phyloP scores from a whole-genome alignment of 2,888 invertebrate genomes.

The Hyposoter dolosus region DNA sequence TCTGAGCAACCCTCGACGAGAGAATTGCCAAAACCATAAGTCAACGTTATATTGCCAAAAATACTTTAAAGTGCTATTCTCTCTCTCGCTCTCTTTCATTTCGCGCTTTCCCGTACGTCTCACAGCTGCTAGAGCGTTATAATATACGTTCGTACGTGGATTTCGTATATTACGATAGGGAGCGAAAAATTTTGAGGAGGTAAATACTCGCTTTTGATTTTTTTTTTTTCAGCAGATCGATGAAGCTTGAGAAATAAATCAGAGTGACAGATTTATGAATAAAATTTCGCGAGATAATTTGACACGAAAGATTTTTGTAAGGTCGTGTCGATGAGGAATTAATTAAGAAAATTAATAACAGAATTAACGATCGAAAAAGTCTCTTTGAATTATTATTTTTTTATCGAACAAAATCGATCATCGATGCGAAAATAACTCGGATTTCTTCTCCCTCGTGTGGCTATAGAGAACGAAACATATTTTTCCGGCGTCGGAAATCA shows the following conservation, averaged over 20 bases:
- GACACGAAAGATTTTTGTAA: background rate
- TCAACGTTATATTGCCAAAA: slow-evolving; percentile 84
- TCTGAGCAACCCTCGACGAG: slow-evolving; percentile 67
- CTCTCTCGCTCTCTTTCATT: slow-evolving; percentile 58
- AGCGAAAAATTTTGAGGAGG: background rate
- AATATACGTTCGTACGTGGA: slow-evolving; percentile 43
- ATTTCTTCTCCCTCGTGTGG: background rate
- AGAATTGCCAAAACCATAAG: slow-evolving; percentile 81
- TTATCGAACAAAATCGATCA: background rate
- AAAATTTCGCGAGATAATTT: background rate
- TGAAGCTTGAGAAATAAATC: slow-evolving; percentile 1
- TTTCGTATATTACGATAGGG: slow-evolving; percentile 41
- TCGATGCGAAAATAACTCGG: background rate
- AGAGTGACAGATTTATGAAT: background rate
- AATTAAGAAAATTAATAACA: no score
- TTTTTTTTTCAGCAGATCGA: slow-evolving; percentile 20
- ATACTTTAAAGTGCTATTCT: slow-evolving; percentile 84
- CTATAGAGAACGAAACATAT: slow-evolving; percentile 80
- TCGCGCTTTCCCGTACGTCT: slow-evolving; percentile 34
- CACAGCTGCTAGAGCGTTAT: slow-evolving; percentile 60
- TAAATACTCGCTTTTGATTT: slow-evolving; percentile 38
- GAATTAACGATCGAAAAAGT: background rate
- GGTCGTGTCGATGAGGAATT: background rate
- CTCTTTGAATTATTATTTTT: background rate
- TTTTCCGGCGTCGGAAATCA: slow-evolving; percentile 75